Base-by-base conservation (phyloP, 2,113 vertebrate species). In the Plectropomus leopardus region DNA sequence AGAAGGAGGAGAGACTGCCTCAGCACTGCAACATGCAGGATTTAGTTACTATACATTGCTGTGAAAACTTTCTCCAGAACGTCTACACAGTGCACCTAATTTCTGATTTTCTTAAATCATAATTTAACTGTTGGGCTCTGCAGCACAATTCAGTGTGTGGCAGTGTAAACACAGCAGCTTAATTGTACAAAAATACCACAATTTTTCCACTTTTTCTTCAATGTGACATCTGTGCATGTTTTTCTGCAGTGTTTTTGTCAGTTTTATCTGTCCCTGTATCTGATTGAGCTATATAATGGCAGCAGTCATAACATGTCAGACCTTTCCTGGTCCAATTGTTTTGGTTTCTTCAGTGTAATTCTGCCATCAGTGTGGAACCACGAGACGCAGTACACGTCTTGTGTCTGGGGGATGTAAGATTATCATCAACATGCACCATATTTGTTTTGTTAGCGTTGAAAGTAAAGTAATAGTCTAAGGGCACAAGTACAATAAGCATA, bases 261-360 rank as follows among this genome's bases (percentile, higher is more conserved):
- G 89, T 88, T 94, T 80, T 90, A 93, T 93, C 90, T 84, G 81
- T 76, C 66, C 21, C 71, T 88, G 55, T 94, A 93, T 95, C 94
- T 94, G 92, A 94, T 93, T 86, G 86, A 86, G 76, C 83, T 78
- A 76, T 85, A 92, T 93, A 94, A 93, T 93, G 83, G 84, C 86
- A 83, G 92, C 83, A 94, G 93, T 94, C 94, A 95, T 93, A 95
- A 94, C 92, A 96, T 95, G 94, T 94, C 94, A 95, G 72, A 66
- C 76, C 51, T 90, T 95, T 95, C 93, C 94, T 88, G 90, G 72
- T 91, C 67, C 51, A 61, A 86, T 76, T 95, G 92, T 93, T 94
- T 94, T 91, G 78, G 81, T 94, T 94, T 85, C 86, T 88, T 84
- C 85, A 65, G 84, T 86, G 54, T 82, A 81, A 78, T 82, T 90